A percentile compares a stretch with the other conserved stretches of the same genome.
phyloP scores from a whole-genome alignment of 2,888 invertebrate species.

The Deilephila elpenor region DNA sequence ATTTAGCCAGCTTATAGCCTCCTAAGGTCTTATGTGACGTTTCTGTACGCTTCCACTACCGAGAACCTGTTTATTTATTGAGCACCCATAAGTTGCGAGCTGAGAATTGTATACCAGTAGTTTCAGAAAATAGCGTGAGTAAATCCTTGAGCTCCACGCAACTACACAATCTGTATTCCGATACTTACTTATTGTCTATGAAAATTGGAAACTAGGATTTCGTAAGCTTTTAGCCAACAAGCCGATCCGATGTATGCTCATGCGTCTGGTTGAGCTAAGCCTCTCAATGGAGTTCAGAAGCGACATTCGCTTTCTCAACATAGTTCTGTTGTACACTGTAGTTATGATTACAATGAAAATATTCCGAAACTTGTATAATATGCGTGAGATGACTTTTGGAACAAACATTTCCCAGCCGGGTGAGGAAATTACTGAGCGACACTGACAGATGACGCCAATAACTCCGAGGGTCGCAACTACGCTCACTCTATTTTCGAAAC shows the following conservation, averaged over 20 bases:
- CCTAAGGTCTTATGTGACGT: conserved; percentile 45
- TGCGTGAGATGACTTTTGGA: conserved; percentile 71
- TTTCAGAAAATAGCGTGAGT: conserved; percentile 29
- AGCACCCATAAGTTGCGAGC: conserved; percentile 27
- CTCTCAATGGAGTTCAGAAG: conserved; percentile 35
- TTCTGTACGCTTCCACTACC: conserved; percentile 37
- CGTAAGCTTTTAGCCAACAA: conserved; percentile 39
- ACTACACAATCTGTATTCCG: conserved; percentile 33
- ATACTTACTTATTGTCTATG: conserved; percentile 33
- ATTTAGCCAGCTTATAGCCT: conserved; percentile 47
- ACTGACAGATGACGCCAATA: conserved; percentile 79
- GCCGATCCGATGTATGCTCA: conserved; percentile 38
- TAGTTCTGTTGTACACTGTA: neutral
- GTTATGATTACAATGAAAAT: conserved; percentile 41
- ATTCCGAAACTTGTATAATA: conserved; percentile 58
- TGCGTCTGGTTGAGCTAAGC: conserved; percentile 43
- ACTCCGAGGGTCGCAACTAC: conserved; percentile 67
- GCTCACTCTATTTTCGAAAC: conserved; percentile 59
- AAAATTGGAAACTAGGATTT: conserved; percentile 41
- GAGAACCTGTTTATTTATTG: conserved; percentile 39
- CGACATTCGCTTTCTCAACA: conserved; percentile 4
- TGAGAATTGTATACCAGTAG: conserved; percentile 30
- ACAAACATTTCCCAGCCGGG: conserved; percentile 68
- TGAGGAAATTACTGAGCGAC: conserved; percentile 77
- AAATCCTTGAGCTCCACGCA: conserved; percentile 31